Evolutionary conservation across 2,888 invertebrate species (phyloP).

Genomic region (Syrphus vitripennis): DNA sequence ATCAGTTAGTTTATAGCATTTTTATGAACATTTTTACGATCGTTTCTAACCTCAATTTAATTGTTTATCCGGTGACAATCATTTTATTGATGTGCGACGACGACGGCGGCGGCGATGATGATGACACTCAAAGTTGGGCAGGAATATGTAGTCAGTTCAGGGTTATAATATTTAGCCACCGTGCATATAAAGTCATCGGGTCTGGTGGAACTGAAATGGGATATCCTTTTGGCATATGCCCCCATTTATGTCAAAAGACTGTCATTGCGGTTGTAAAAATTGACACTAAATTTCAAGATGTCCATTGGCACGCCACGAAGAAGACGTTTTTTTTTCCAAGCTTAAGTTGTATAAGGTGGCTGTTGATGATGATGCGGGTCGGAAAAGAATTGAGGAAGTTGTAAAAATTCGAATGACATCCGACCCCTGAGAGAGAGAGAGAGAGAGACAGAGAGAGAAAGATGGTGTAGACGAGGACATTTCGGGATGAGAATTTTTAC

Average conservation of each 20-base stretch:
- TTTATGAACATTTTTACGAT: conserved; percentile 81
- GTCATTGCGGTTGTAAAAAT: conserved; percentile 73
- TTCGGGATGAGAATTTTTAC: conserved; percentile 65
- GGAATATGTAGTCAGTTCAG: neutral
- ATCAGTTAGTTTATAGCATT: conserved; percentile 78
- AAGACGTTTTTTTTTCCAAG: conserved; percentile 51
- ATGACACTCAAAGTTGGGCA: neutral
- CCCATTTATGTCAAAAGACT: conserved; percentile 44
- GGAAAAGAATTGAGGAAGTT: conserved; percentile 75
- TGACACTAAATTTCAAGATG: conserved; percentile 73
- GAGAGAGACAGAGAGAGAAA: neutral
- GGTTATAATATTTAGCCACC: conserved; percentile 58
- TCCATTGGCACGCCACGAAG: conserved; percentile 58
- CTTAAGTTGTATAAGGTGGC: conserved; percentile 16
- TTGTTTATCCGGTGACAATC: conserved; percentile 82
- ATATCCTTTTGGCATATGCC: conserved; percentile 59
- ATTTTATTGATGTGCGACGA: conserved; percentile 76
- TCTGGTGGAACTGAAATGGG: conserved; percentile 40
- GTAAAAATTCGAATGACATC: conserved; percentile 78
- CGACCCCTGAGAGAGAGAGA: conserved; percentile 35
- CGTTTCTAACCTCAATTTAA: conserved; percentile 81
- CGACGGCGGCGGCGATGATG: neutral
- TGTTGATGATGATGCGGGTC: neutral
- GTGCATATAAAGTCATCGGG: conserved; percentile 64
- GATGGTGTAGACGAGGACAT: neutral